A percentile compares a stretch with the other conserved stretches of the same genome.
Conservation (phyloP, 2,888 invertebrate species). For the Mechanitis messenoides region DNA sequence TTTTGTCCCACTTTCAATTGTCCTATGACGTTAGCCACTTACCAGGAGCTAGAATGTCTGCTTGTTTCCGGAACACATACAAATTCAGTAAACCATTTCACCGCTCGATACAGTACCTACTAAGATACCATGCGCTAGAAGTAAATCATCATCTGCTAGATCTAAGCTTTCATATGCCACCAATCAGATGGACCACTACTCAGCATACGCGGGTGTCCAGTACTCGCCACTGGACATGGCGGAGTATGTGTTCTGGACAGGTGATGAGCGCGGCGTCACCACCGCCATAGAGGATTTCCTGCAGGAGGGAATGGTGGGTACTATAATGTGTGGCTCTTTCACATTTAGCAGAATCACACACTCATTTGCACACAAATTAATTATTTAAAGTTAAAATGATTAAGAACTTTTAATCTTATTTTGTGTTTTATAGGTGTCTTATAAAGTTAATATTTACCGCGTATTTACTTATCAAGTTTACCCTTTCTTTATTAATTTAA, state of each 20-base stretch:
- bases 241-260: slow-evolving; percentile 89
- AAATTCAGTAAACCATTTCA: too few relatives aligned
- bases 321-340: not conserved
- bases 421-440: not conserved
- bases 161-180: not conserved
- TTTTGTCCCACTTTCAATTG: too few relatives aligned
- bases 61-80: too few relatives aligned
- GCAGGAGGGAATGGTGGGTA: slow-evolving; percentile 83
- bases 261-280: slow-evolving; percentile 86
- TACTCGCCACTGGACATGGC: slow-evolving; percentile 88
- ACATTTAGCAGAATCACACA: too few relatives aligned
- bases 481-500: slow-evolving; percentile 37
- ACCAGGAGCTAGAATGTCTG: too few relatives aligned
- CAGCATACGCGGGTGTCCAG: slow-evolving; percentile 77
- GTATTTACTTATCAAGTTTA: not conserved
- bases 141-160: too few relatives aligned
- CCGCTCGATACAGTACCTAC: too few relatives aligned
- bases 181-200: slow-evolving; percentile 73
- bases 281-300: slow-evolving; percentile 86
- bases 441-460: not conserved
- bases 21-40: too few relatives aligned
- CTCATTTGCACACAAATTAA: too few relatives aligned
- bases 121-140: too few relatives aligned
- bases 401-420: not conserved
- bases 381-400: not conserved